Conservation (phyloP, 2,888 invertebrate species). For the Druceiella hillmani region DNA sequence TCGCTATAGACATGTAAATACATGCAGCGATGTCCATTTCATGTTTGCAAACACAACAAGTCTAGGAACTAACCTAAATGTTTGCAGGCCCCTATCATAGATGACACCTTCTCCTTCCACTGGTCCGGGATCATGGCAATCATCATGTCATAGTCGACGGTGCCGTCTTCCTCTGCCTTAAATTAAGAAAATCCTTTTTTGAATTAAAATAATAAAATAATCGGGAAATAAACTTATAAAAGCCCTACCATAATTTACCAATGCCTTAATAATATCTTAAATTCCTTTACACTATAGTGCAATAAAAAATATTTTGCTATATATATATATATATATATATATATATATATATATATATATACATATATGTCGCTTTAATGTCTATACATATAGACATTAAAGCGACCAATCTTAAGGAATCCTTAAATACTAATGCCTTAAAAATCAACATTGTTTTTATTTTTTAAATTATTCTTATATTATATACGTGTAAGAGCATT, state of each 20-base stretch:
- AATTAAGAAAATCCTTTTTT: slow-evolving; percentile 7
- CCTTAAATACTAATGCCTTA: too few species aligned
- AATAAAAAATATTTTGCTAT: too few species aligned
- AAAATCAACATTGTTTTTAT: too few species aligned
- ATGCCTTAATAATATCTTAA: slow-evolving; percentile 5
- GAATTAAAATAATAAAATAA: slow-evolving; percentile 4
- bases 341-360: too few species aligned
- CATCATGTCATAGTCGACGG: slow-evolving; percentile 46
- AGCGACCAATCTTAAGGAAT: too few species aligned
- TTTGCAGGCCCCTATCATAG: slow-evolving; percentile 41
- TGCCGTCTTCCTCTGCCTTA: slow-evolving; percentile 41
- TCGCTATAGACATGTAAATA: not conserved
- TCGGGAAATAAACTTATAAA: not conserved
- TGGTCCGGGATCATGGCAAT: slow-evolving; percentile 44
- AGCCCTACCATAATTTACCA: not conserved
- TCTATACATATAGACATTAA: too few species aligned
- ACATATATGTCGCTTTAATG: too few species aligned
- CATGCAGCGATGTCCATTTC: not conserved
- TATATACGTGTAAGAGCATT: too few species aligned
- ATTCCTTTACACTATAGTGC: slow-evolving; percentile 4
- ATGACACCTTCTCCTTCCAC: slow-evolving; percentile 35
- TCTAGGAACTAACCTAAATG: slow-evolving; percentile 34
- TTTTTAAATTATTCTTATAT: too few species aligned
- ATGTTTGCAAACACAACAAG: not conserved
- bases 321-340: too few species aligned